Evolutionary conservation across 2,888 invertebrate species (phyloP).

Genomic region (Itoplectis maculator): DNA sequence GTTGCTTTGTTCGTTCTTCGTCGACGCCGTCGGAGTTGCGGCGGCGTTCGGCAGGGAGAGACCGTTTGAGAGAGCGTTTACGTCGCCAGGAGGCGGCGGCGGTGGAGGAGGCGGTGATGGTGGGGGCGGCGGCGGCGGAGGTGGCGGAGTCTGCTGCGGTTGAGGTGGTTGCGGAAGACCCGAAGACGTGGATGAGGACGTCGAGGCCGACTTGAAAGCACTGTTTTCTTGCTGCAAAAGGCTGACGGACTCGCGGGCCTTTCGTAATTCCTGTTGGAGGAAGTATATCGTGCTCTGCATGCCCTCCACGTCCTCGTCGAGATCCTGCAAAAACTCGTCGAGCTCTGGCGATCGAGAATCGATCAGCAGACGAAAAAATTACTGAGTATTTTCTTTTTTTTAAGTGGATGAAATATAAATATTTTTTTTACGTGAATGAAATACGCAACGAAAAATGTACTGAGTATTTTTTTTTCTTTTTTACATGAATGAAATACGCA

Average conservation of each 20-base stretch:
- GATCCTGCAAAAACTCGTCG: slow-evolving; percentile 97
- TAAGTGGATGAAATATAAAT: too few relatives aligned
- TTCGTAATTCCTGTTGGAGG: slow-evolving; percentile 96
- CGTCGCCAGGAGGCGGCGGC: slow-evolving; percentile 60
- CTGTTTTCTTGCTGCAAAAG: slow-evolving; percentile 88
- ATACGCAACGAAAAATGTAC: too few relatives aligned
- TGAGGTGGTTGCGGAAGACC: slow-evolving; percentile 29
- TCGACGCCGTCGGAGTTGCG: slow-evolving; percentile 10
- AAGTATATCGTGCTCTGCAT: slow-evolving; percentile 99
- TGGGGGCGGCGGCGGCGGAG: neutral
- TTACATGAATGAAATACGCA: too few relatives aligned
- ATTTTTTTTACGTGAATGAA: too few relatives aligned
- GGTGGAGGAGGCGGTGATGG: slow-evolving; percentile 22
- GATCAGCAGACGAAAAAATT: neutral
- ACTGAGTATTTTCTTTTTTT: too few relatives aligned
- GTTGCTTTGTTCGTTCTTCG: slow-evolving; percentile 34
- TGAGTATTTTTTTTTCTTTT: too few relatives aligned
- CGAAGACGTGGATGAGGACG: slow-evolving; percentile 25
- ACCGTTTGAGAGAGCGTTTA: slow-evolving; percentile 80
- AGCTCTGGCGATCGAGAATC: slow-evolving; percentile 88
- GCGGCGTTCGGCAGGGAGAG: slow-evolving; percentile 75
- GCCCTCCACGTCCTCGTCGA: slow-evolving; percentile 99
- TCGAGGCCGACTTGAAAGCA: slow-evolving; percentile 73
- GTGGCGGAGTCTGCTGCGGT: slow-evolving; percentile 34
- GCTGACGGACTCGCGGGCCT: slow-evolving; percentile 90